Conservation (phyloP, 2,113 vertebrate species). For the Coptodon bakossiorum region DNA sequence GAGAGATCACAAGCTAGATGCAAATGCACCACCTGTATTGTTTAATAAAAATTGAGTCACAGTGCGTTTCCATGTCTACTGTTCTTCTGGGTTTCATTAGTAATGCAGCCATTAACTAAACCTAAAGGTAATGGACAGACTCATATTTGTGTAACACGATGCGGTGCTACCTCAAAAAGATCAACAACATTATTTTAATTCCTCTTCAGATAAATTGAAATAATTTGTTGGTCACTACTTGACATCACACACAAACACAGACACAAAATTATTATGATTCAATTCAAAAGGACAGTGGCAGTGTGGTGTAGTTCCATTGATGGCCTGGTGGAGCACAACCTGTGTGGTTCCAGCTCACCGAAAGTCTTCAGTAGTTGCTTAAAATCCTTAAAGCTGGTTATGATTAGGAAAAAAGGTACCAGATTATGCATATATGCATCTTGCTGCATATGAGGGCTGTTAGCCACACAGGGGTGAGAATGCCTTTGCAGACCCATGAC, state of each 20-base stretch:
- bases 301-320: neutral
- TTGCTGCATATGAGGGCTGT: neutral
- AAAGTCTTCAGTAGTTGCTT: neutral
- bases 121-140: neutral
- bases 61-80: neutral
- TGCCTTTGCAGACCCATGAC: neutral
- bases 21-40: neutral
- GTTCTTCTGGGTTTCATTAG: neutral
- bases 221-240: neutral
- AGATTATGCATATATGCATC: neutral
- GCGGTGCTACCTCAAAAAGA: neutral
- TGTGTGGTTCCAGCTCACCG: neutral
- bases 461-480: neutral
- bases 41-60: neutral
- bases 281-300: neutral
- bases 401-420: neutral
- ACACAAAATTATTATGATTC: neutral
- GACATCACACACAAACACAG: neutral
- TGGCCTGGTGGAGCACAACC: neutral
- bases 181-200: neutral
- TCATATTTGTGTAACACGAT: neutral
- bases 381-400: neutral
- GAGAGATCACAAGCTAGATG: neutral
- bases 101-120: neutral
- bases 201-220: neutral